A percentile compares a stretch with the other conserved stretches of the same genome.
Conservation (phyloP, 23 tunicate species). For the Halocynthia roretzi region DNA sequence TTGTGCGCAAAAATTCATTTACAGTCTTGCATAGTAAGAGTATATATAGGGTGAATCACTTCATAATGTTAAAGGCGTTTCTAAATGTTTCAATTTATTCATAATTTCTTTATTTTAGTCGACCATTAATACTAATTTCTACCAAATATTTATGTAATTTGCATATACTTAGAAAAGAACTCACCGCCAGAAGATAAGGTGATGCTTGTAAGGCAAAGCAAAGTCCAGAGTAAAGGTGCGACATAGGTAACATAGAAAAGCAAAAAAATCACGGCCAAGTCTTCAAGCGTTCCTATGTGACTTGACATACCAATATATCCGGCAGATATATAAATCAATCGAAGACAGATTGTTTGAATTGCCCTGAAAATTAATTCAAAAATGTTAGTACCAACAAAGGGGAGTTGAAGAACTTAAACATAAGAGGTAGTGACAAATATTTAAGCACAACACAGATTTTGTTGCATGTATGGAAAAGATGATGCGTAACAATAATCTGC, state of each 20-base stretch:
- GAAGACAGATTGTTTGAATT: constrained; percentile 88
- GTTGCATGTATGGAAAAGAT: not conserved
- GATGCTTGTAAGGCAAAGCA: constrained; percentile 40
- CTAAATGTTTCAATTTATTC: too few species aligned
- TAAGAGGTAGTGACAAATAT: not conserved
- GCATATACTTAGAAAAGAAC: too few species aligned
- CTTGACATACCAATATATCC: constrained; percentile 79
- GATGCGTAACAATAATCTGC: not conserved
- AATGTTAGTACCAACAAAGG: not conserved
- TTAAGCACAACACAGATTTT: not conserved
- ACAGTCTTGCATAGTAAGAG: too few species aligned
- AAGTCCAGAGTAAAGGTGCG: constrained; percentile 76
- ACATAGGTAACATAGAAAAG: constrained; percentile 58
- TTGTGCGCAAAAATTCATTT: not conserved
- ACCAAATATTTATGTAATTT: too few species aligned
- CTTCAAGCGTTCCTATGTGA: constrained; percentile 39
- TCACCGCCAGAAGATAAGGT: too few species aligned
- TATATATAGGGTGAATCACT: too few species aligned
- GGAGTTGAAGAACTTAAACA: not conserved
- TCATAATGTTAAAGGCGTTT: too few species aligned
- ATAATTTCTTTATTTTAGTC: too few species aligned
- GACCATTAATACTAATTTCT: too few species aligned
- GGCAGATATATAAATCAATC: constrained; percentile 76
- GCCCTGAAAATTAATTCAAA: constrained; percentile 29
- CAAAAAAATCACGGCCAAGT: constrained; percentile 23